phyloP scores from a whole-genome alignment of 2,888 invertebrate genomes.

The Torymus texanus region DNA sequence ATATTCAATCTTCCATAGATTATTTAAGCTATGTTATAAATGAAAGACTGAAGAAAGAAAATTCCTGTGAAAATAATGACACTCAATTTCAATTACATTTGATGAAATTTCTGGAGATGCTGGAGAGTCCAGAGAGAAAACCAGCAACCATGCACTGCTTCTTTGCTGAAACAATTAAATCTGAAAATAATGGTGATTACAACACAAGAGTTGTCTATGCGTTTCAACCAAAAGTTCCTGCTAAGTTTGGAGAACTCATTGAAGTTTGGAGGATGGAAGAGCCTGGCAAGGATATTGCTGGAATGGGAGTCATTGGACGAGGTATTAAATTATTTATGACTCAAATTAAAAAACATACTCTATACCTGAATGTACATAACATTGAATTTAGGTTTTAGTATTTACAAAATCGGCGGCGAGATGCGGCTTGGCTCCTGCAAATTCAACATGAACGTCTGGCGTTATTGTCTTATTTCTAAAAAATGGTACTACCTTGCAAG shows the following conservation, averaged over 20 bases:
- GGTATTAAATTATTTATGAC: slow-evolving; percentile 55
- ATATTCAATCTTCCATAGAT: slow-evolving; percentile 56
- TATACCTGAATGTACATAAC: no score
- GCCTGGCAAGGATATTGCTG: slow-evolving; percentile 60
- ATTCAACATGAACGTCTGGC: slow-evolving; percentile 65
- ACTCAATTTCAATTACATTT: slow-evolving; percentile 37
- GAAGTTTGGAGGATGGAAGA: slow-evolving; percentile 49
- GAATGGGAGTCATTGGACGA: slow-evolving; percentile 64
- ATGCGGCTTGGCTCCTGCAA: slow-evolving; percentile 63
- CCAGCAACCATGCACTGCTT: slow-evolving; percentile 51
- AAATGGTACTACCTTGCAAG: slow-evolving; percentile 66
- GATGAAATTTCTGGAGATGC: slow-evolving; percentile 14
- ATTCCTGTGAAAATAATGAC: slow-evolving; percentile 19
- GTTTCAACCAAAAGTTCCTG: slow-evolving; percentile 42
- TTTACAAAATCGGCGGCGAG: slow-evolving; percentile 68
- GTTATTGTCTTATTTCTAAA: slow-evolving; percentile 66
- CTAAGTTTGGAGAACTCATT: slow-evolving; percentile 44
- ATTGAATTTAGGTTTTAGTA: slow-evolving; percentile 62
- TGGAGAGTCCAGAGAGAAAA: slow-evolving; percentile 41
- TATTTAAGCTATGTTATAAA: slow-evolving; percentile 52
- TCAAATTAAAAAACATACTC: no score
- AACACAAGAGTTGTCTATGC: slow-evolving; percentile 42
- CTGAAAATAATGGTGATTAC: slow-evolving; percentile 26
- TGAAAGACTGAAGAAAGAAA: slow-evolving; percentile 57
- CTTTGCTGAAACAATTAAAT: slow-evolving; percentile 46